Evolutionary conservation across 1,140 invertebrate species (phyloP), one percentile per base, ranked within the genome.

Genomic region (Drosophila albomicans): DNA sequence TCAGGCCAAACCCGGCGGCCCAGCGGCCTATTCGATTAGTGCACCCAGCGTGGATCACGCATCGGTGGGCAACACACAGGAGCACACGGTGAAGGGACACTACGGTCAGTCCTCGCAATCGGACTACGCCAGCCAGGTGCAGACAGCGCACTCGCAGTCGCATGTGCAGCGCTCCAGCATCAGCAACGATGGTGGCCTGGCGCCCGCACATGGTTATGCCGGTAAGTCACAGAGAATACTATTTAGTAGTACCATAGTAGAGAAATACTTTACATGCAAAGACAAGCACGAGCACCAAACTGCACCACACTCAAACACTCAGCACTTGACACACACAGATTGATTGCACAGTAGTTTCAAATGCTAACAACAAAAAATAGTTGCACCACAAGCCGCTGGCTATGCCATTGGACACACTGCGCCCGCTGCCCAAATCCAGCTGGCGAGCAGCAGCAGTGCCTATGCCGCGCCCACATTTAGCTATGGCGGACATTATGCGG

Each of bases 11-110:
- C 91, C 92, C 51, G 93, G 93, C 41, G 94, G 93, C 0, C 93
- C 94, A 16, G 93, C 94, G 3, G 93, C 94, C 41, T 94, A 94
- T 69, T 92, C 92, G 58, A 94, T 94, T 58, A 93, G 92, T 1
- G 93, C 93, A 1, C 85, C 93, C 32, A 93, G 93, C 35, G 91
- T 90, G 2, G 93, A 94, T 52, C 92, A 92, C 54, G 93, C 90
- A 35, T 93, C 93, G 66, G 92, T 94, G 30, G 94, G 93, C 49
- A 92, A 91, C 73, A 93, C 93, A 56, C 93, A 94, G 70, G 94
- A 94, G 75, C 93, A 93, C n/a, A 94, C 94, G n/a, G 93, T 94
- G 16, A 94, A 94, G 81, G 93, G 94, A 5, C 93, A 93, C 70
- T 94, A 91, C 41, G 94, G 94, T 7, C 93, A 94, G 67, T 93